A percentile compares a stretch with the other conserved stretches of the same genome.
These are phyloP conservation scores for Acanthosepion pharaonis DNA, from an alignment of 2,888 invertebrate genomes.

Conservation along the genomic window DNA sequence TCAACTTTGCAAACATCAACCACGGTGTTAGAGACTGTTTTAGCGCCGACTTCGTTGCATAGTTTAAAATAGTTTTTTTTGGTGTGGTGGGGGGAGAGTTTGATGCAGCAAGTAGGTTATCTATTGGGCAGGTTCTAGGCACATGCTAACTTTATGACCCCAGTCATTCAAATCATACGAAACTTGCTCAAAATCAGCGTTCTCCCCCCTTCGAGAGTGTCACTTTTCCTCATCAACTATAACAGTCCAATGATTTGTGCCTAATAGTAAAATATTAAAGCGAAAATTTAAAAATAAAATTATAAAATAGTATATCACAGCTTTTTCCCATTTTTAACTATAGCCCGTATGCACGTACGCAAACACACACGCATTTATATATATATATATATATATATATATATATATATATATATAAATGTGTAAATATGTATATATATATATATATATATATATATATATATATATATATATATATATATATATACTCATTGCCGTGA, in stretches of 20 bases:
- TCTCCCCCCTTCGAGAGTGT: neutral
- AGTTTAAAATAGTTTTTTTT: neutral
- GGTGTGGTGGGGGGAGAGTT: neutral
- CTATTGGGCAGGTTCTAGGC: neutral
- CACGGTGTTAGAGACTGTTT: neutral
- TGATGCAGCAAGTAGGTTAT: neutral
- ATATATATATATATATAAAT: no score
- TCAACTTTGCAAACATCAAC: no score
- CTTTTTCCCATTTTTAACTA: neutral
- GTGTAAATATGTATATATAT: no score
- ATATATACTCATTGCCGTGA: no score
- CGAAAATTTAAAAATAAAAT: no score
- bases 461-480: no score
- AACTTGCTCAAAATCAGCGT: neutral
- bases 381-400: no score
- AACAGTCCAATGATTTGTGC: neutral
- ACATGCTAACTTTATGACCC: constrained; percentile 21
- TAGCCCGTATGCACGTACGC: no score
- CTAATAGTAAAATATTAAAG: neutral
- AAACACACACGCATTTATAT: no score
- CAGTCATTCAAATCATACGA: neutral
- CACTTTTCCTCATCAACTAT: neutral
- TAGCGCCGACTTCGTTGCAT: neutral
- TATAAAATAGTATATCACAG: neutral
- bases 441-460: no score